Evolutionary conservation across 2,888 invertebrate genomes (phyloP).

Genomic region (Steinernema scapterisci): DNA sequence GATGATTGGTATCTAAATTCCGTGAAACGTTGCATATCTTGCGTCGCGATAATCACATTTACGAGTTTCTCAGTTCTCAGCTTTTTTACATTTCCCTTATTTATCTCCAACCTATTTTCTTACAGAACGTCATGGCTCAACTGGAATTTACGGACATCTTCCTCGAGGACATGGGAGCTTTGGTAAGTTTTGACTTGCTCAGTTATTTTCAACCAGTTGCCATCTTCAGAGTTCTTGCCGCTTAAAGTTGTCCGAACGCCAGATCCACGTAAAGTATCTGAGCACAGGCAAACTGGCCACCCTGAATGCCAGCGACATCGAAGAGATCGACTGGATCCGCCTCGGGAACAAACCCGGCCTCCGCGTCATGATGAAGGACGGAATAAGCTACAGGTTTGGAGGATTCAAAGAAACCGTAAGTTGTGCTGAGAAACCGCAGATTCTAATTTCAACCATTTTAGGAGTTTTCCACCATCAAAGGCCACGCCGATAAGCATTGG

Average conservation of each 20-base stretch:
- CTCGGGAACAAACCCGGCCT: conserved; percentile 88
- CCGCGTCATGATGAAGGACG: conserved; percentile 85
- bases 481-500: conserved; percentile 84
- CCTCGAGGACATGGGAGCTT: conserved; percentile 59
- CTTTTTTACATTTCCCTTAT: too few species aligned
- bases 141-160: conserved; percentile 55
- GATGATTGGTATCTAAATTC: too few species aligned
- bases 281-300: conserved; percentile 81
- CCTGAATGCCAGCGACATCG: conserved; percentile 82
- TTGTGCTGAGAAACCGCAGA: not conserved
- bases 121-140: not conserved
- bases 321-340: conserved; percentile 87
- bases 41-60: too few species aligned
- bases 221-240: conserved; percentile 82
- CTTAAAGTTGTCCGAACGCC: conserved; percentile 87
- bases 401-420: conserved; percentile 79
- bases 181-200: conserved; percentile 43
- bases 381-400: conserved; percentile 84
- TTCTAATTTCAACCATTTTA: conserved; percentile 67
- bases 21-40: too few species aligned
- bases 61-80: too few species aligned
- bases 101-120: too few species aligned
- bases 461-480: conserved; percentile 90
- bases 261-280: conserved; percentile 88
- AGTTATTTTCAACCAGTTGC: not conserved